These are phyloP conservation scores for Synergus umbraculus DNA, from an alignment of 2,888 invertebrate genomes.

Conservation along the genomic window DNA sequence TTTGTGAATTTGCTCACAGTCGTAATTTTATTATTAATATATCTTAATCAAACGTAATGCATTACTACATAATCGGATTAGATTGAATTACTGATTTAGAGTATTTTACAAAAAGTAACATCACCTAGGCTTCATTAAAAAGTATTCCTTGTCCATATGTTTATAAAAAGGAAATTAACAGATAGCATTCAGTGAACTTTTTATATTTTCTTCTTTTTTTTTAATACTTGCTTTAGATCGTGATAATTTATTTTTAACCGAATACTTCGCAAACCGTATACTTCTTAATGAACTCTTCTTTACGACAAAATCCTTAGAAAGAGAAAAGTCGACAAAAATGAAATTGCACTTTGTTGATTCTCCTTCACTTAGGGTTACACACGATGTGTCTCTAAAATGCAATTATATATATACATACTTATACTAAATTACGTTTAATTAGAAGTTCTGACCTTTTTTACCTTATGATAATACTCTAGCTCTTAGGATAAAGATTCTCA, in stretches of 20 bases:
- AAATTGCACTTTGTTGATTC: not conserved
- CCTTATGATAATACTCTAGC: not conserved
- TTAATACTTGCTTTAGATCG: not conserved
- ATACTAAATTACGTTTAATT: not conserved
- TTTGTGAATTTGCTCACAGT: slow-evolving; percentile 34
- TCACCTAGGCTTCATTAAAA: not conserved
- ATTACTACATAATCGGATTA: not conserved
- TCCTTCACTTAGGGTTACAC: not conserved
- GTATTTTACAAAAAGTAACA: not conserved
- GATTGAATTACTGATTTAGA: slow-evolving; percentile 11
- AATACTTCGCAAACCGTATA: not conserved
- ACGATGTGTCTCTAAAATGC: not conserved
- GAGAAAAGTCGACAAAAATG: not conserved
- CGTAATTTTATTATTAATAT: slow-evolving; percentile 38
- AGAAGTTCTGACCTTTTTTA: not conserved
- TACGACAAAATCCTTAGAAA: not conserved
- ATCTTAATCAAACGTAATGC: slow-evolving; percentile 3
- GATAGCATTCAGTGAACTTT: not conserved
- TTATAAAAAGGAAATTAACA: not conserved
- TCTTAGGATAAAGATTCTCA: slow-evolving; percentile 6
- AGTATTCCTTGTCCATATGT: not conserved
- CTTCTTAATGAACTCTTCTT: not conserved
- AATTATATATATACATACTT: not conserved
- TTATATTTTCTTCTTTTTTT: not conserved
- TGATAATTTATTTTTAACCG: not conserved